These are phyloP conservation scores for Bombus superbus DNA, from an alignment of 1,140 invertebrate genomes.

Conservation along the genomic window DNA sequence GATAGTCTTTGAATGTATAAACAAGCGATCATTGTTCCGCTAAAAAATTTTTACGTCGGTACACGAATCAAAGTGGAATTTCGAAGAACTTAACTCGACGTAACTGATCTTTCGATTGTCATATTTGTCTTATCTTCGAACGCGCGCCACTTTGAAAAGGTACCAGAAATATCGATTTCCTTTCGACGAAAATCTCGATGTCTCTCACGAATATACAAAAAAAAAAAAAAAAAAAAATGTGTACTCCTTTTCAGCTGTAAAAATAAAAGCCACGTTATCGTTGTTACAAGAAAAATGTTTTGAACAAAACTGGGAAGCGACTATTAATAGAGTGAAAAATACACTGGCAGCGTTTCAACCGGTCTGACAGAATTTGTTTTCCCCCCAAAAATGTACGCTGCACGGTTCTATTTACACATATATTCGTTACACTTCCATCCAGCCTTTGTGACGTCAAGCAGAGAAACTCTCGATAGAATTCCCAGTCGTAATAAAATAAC, in stretches of 20 bases:
- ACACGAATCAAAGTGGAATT: neutral
- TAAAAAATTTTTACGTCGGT: neutral
- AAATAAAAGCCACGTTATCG: conserved; percentile 8
- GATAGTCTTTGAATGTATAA: neutral
- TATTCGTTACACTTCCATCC: conserved; percentile 11
- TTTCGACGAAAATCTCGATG: no score
- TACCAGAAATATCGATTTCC: neutral
- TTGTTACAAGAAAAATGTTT: conserved; percentile 31
- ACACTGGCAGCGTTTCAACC: conserved; percentile 24
- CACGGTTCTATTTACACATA: no score
- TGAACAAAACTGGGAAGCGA: conserved; percentile 8
- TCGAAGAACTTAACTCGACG: neutral
- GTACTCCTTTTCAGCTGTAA: neutral
- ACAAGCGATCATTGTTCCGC: no score
- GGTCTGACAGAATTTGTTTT: neutral
- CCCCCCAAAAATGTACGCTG: conserved; percentile 5
- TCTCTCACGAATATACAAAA: neutral
- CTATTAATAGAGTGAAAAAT: conserved; percentile 45
- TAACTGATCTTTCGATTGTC: neutral
- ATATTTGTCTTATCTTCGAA: neutral
- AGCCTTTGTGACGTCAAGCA: conserved; percentile 8
- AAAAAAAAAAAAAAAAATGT: neutral
- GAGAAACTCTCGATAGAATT: neutral
- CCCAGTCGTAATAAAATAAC: neutral
- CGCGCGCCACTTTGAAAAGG: neutral